Conservation (phyloP, 2,888 invertebrate species). For the Nycteola revayana region DNA sequence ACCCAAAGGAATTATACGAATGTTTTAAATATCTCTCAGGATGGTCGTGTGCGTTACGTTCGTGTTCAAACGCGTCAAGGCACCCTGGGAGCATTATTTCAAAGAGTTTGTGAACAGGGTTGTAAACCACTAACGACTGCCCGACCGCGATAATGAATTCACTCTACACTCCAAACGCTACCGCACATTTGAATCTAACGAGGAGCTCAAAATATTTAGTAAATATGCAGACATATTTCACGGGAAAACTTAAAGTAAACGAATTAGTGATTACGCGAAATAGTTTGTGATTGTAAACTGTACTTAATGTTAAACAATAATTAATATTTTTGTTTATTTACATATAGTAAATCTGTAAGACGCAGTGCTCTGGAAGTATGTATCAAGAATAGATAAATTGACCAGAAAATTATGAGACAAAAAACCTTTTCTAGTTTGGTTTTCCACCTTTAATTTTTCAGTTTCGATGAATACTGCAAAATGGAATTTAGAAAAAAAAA, state of each 20-base stretch:
- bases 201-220: slow-evolving; percentile 41
- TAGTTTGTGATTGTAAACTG: too few species aligned
- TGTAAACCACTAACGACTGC: slow-evolving; percentile 75
- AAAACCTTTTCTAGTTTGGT: too few species aligned
- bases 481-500: too few species aligned
- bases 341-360: too few species aligned
- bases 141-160: slow-evolving; percentile 73
- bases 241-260: slow-evolving; percentile 19
- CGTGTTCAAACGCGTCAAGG: slow-evolving; percentile 39
- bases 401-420: too few species aligned
- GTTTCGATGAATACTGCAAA: too few species aligned
- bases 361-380: too few species aligned
- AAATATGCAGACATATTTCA: slow-evolving; percentile 32
- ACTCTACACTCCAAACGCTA: slow-evolving; percentile 58
- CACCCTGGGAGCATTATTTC: slow-evolving; percentile 67
- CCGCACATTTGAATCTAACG: slow-evolving; percentile 53
- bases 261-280: too few species aligned
- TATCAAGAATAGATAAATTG: too few species aligned
- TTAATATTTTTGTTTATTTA: too few species aligned
- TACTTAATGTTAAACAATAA: too few species aligned
- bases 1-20: slow-evolving; percentile 30
- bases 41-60: slow-evolving; percentile 31
- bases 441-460: too few species aligned
- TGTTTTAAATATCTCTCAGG: slow-evolving; percentile 41
- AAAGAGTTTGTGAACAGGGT: slow-evolving; percentile 69